These are phyloP conservation scores for Ciconia nigra DNA, from an alignment of 2,797 vertebrate species.

Conservation along the genomic window DNA sequence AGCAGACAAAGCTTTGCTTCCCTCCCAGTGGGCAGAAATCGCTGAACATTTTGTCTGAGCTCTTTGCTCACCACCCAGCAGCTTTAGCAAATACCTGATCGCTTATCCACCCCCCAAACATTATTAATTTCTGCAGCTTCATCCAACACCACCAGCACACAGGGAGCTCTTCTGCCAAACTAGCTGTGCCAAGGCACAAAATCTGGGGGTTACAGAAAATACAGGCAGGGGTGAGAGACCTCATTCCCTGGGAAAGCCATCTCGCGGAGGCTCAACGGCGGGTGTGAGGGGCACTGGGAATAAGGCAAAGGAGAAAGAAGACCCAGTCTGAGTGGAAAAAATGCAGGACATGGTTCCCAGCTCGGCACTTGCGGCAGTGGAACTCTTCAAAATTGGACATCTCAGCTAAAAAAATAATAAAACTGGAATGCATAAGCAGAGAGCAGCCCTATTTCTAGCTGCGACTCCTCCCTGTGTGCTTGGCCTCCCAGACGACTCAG, in stretches of 20 bases:
- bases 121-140: not conserved
- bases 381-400: constrained; percentile 23
- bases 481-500: not conserved
- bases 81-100: not conserved
- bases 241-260: not conserved
- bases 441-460: constrained; percentile 44
- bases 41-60: not conserved
- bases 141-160: accelerated
- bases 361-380: not conserved
- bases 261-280: accelerated
- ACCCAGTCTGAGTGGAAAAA: not conserved
- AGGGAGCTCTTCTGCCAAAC: not conserved
- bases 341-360: not conserved
- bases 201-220: not conserved
- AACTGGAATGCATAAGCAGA: constrained; percentile 17
- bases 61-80: not conserved
- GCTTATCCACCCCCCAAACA: not conserved
- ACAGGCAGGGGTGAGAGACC: not conserved
- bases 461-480: constrained; percentile 3
- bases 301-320: not conserved
- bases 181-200: not conserved
- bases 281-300: not conserved
- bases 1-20: not conserved
- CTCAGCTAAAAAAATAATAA: not conserved
- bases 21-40: not conserved